Evolutionary conservation across 1,140 invertebrate species (phyloP), one percentile per base, ranked within the genome.

Genomic region (Scaptodrosophila lebanonensis): DNA sequence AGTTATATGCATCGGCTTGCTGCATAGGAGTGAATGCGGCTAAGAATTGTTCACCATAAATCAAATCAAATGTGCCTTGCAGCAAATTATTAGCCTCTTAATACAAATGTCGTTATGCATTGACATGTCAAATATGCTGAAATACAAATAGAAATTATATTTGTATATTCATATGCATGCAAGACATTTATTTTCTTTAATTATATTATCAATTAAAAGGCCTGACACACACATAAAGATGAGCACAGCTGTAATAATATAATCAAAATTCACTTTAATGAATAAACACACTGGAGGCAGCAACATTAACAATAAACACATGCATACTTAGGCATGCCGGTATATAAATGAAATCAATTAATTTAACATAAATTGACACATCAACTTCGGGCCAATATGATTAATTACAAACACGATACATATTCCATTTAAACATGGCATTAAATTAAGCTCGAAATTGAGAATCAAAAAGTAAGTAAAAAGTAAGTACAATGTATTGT

Each of bases 171-270:
- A 13, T 42, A 36, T 20, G 39, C 6, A 32, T 38, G 3, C 39
- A 53, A 42, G 16, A 38, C 15, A 11, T 12, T 20, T 73, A 62
- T 73, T 73, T 73, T 66, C 65, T 52, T 79, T 79, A 82, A 82
- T 79, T 73, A 69, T 38, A 25, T 48, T 68, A 68, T 79, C 54
- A 77, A 77, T 77, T 77, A 79, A 52, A 27, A 15, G 27, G 20
- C 2, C n/a, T 20, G 17, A 27, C 25, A 44, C 12, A 59, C 38
- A 25, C 8, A 22, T 4, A 9, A 6, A 22, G 13, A 17, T 8
- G n/a, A 12, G 17, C 6, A 20, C 50, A 65, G 64, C 61, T 66
- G 65, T 44, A 51, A 65, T 79, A 79, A 82, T 82, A 58, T 73
- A 69, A 79, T 79, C 79, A 82, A 69, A 59, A 69, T 69, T 58